Conservation (phyloP, 2,888 invertebrate species). For the Falcaria lacertinaria region DNA sequence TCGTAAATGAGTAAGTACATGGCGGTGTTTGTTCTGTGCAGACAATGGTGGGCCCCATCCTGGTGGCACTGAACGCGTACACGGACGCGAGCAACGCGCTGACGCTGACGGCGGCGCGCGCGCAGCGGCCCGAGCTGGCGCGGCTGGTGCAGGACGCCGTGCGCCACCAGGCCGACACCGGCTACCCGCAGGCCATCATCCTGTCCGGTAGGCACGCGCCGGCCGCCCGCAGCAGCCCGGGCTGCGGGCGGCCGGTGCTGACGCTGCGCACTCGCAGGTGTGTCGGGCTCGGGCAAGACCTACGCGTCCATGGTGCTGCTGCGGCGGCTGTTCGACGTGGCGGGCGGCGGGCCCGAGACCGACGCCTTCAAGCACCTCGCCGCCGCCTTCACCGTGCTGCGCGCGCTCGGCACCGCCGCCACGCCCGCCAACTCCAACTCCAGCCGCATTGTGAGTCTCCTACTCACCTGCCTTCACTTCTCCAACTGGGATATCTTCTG, state of each 20-base stretch:
- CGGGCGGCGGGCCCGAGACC: conserved; percentile 96
- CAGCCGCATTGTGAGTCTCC: conserved; percentile 87
- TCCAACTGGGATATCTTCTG: too few species aligned
- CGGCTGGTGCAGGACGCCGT: conserved; percentile 95
- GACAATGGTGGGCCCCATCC: conserved; percentile 96
- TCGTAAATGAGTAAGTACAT: too few species aligned
- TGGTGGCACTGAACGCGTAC: conserved; percentile 94
- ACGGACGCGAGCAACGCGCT: conserved; percentile 92
- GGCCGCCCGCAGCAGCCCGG: neutral
- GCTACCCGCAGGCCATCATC: conserved; percentile 96
- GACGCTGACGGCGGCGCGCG: conserved; percentile 88
- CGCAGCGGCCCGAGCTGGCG: conserved; percentile 89
- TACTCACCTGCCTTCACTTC: neutral
- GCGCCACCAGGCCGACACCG: conserved; percentile 95
- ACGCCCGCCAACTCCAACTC: conserved; percentile 95
- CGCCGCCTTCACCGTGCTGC: conserved; percentile 95
- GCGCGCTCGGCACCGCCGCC: conserved; percentile 94
- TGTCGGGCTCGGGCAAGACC: conserved; percentile 96
- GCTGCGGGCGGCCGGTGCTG: neutral
- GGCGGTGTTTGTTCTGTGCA: conserved; percentile 44
- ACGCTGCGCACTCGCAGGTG: conserved; percentile 73
- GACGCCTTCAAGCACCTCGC: conserved; percentile 97
- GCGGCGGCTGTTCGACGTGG: conserved; percentile 94
- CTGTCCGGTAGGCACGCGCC: conserved; percentile 85
- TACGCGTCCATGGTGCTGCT: conserved; percentile 94